Percentiles rank a stretch among this genome's conserved stretches.
Conservation (phyloP, 2,113 vertebrate species). For the Oryzias javanicus region DNA sequence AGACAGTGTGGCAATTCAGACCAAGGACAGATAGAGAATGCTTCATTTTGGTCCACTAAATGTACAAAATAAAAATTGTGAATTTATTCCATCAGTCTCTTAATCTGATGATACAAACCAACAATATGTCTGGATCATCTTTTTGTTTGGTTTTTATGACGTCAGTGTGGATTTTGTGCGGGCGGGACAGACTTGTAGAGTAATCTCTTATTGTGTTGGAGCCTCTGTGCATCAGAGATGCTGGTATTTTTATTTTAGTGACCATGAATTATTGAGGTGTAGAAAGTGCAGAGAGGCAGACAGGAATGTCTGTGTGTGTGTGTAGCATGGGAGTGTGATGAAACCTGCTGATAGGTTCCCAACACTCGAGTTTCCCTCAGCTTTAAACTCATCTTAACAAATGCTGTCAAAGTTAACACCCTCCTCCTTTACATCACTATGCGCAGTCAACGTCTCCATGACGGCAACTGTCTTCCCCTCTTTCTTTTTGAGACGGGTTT, state of each 20-base stretch:
- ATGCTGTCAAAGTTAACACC: too few relatives aligned
- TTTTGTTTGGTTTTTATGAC: neutral
- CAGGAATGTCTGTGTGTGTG: constrained; percentile 36
- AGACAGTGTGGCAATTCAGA: constrained; percentile 11
- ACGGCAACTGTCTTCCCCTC: constrained; percentile 19
- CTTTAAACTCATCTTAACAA: neutral
- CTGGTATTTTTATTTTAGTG: constrained; percentile 76
- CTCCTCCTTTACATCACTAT: neutral
- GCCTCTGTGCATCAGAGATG: constrained; percentile 57
- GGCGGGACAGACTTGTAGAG: constrained; percentile 13
- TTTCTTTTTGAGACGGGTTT: constrained; percentile 14
- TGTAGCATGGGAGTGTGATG: constrained; percentile 48
- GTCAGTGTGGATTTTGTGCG: constrained; percentile 16
- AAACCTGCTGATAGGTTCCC: constrained; percentile 47
- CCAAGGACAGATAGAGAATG: constrained; percentile 42
- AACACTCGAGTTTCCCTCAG: constrained; percentile 26
- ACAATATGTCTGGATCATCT: neutral
- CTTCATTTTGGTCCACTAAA: constrained; percentile 48
- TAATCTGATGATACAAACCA: constrained; percentile 11
- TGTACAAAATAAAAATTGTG: constrained; percentile 22
- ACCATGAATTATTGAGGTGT: constrained; percentile 76
- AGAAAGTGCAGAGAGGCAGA: constrained; percentile 65
- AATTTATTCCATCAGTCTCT: constrained; percentile 7
- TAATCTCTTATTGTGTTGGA: constrained; percentile 52
- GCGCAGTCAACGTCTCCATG: neutral